phyloP scores from a whole-genome alignment of 2,888 invertebrate genomes.

The Trachelus troglodyta region DNA sequence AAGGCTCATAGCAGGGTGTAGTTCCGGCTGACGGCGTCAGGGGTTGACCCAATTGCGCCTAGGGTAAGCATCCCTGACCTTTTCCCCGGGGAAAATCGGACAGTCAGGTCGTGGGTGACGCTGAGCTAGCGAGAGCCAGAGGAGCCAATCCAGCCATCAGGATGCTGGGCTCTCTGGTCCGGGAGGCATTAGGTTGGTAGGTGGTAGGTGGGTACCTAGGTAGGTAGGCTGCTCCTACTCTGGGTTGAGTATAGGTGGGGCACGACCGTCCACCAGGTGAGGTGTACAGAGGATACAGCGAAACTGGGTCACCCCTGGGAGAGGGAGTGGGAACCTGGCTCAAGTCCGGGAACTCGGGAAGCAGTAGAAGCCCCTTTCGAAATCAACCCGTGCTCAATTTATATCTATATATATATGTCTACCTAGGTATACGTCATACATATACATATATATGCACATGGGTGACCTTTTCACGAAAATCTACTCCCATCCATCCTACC shows the following conservation, averaged over 20 bases:
- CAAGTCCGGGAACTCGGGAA: constrained; percentile 33
- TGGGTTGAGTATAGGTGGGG: not conserved
- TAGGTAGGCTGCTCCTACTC: constrained; percentile 17
- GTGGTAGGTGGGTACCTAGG: not conserved
- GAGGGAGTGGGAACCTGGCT: constrained; percentile 38
- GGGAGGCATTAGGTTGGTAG: constrained; percentile 10
- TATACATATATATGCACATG: not conserved
- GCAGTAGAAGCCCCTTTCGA: not conserved
- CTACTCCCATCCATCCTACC: not conserved
- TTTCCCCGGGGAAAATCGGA: constrained; percentile 30
- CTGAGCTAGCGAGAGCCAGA: not conserved
- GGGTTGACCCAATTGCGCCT: constrained; percentile 51
- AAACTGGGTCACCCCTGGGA: constrained; percentile 58
- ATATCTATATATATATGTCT: not conserved
- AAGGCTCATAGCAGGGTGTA: not conserved
- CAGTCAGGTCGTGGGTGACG: not conserved
- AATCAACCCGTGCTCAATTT: not conserved
- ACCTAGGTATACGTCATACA: not conserved
- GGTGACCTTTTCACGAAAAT: not conserved
- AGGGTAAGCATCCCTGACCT: constrained; percentile 51
- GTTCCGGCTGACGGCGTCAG: constrained; percentile 27
- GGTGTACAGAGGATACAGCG: constrained; percentile 29
- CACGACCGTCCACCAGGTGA: constrained; percentile 8
- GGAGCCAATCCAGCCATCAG: not conserved
- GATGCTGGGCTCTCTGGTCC: not conserved